Conservation (phyloP, 1,140 invertebrate genomes). For the Apis florea region DNA sequence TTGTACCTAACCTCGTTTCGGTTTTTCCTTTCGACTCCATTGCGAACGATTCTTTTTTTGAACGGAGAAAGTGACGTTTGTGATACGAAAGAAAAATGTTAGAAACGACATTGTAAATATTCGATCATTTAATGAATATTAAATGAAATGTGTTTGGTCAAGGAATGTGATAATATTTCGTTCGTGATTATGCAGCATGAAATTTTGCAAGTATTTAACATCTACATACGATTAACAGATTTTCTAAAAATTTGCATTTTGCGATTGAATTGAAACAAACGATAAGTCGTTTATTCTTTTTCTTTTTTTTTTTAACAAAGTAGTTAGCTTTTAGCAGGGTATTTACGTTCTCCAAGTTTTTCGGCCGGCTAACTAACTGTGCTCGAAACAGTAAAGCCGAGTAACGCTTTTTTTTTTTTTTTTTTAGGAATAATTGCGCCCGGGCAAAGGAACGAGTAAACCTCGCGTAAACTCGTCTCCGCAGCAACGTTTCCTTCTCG, state of each 20-base stretch:
- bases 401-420: neutral
- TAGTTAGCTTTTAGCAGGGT: too few relatives aligned
- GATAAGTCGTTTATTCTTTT: neutral
- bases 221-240: too few relatives aligned
- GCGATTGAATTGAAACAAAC: neutral
- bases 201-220: too few relatives aligned
- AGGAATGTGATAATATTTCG: too few relatives aligned
- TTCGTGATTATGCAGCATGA: too few relatives aligned
- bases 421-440: neutral
- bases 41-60: neutral
- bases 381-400: neutral
- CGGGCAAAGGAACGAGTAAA: neutral
- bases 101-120: too few relatives aligned
- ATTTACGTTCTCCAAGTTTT: neutral
- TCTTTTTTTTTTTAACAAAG: too few relatives aligned
- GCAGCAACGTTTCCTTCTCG: neutral
- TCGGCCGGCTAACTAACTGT: neutral
- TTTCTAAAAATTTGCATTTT: neutral
- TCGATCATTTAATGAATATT: too few relatives aligned
- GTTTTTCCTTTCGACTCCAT: constrained; percentile 1
- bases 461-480: constrained; percentile 5
- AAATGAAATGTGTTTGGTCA: too few relatives aligned
- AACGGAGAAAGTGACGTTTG: neutral
- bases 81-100: neutral
- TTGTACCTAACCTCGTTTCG: constrained; percentile 30